Evolutionary conservation across 2,113 vertebrate genomes (phyloP).

Genomic region (Perca flavescens): DNA sequence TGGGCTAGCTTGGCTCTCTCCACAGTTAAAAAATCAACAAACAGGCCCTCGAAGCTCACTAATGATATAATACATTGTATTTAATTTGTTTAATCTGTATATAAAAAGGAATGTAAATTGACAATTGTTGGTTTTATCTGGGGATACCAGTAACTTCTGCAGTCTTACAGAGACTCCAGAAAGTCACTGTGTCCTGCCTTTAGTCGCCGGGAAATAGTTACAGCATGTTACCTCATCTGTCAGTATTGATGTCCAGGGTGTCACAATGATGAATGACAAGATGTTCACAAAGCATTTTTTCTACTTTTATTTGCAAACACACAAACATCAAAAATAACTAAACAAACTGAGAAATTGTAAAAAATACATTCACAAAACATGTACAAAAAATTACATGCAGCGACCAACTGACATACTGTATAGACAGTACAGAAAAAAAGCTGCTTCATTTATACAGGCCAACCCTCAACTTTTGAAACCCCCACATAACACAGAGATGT

Average conservation of each 20-base stretch:
- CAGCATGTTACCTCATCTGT: neutral
- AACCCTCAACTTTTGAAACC: constrained; percentile 34
- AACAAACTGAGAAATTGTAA: constrained; percentile 69
- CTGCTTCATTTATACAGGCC: constrained; percentile 43
- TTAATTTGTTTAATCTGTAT: too few species aligned
- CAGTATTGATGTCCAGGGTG: neutral
- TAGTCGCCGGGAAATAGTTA: too few species aligned
- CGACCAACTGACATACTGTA: constrained; percentile 36
- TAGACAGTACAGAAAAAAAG: constrained; percentile 53
- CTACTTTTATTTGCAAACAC: constrained; percentile 78
- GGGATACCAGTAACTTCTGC: too few species aligned
- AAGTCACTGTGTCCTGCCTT: too few species aligned
- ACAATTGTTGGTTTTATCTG: too few species aligned
- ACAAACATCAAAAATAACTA: constrained; percentile 67
- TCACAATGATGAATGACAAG: constrained; percentile 9
- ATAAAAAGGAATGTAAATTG: too few species aligned
- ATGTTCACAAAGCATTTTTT: constrained; percentile 37
- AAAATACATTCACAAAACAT: constrained; percentile 81
- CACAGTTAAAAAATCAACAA: too few species aligned
- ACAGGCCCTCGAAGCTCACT: too few species aligned
- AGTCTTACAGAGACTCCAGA: too few species aligned
- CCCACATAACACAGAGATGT: constrained; percentile 37
- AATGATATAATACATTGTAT: too few species aligned
- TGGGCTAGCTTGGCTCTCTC: too few species aligned
- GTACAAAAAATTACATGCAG: constrained; percentile 67